Evolutionary conservation across 2,113 vertebrate genomes (phyloP).

Genomic region (Rhinoptilus africanus): DNA sequence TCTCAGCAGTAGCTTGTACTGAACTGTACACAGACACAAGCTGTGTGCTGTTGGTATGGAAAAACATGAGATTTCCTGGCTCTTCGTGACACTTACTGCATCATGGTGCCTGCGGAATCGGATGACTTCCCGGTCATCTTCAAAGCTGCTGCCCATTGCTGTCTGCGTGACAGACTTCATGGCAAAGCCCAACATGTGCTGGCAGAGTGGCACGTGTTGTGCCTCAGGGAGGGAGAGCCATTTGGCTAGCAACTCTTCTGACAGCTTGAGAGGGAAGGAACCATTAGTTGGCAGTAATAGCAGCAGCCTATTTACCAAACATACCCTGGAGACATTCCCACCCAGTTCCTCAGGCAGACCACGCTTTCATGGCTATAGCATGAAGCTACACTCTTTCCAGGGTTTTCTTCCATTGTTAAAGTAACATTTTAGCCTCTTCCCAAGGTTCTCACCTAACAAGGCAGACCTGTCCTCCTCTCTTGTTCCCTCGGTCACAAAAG

Average conservation of each 20-base stretch:
- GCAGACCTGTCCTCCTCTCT: not conserved
- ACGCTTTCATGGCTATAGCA: not conserved
- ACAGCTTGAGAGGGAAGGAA: constrained; percentile 77
- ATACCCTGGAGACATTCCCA: not conserved
- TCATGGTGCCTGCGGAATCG: constrained; percentile 91
- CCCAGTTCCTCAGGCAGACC: not conserved
- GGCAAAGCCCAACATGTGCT: constrained; percentile 91
- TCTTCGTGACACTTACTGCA: constrained; percentile 75
- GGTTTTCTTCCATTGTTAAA: not conserved
- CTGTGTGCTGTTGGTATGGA: not conserved
- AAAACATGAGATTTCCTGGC: not conserved
- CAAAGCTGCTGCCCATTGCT: constrained; percentile 87
- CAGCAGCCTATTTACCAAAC: constrained; percentile 32
- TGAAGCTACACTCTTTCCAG: not conserved
- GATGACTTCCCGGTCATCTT: constrained; percentile 85
- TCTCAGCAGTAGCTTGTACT: not conserved
- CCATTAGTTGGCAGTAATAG: constrained; percentile 7
- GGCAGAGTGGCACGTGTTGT: constrained; percentile 90
- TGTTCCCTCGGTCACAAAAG: not conserved
- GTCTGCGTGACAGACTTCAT: constrained; percentile 91
- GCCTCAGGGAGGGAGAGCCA: constrained; percentile 86
- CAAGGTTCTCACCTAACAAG: not conserved
- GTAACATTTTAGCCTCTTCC: not conserved
- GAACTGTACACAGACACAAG: not conserved
- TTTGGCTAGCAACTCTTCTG: constrained; percentile 88